Evolutionary conservation across 2,113 vertebrate species (phyloP), one percentile per base, ranked within the genome.

Genomic region (Falcunculus frontatus): DNA sequence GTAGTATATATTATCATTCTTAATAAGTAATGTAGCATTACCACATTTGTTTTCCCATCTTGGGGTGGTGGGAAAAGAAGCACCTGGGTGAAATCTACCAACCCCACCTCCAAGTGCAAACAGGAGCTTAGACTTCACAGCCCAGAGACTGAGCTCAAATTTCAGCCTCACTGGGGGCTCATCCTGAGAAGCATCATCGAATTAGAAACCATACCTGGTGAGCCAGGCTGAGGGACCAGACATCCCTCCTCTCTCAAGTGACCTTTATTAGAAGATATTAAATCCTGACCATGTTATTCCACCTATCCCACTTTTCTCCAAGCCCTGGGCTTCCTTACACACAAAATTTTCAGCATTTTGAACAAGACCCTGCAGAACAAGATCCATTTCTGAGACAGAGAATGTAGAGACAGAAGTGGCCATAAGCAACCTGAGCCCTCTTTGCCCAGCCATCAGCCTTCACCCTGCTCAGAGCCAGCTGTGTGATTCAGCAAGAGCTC

Each of bases 61-160:
- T 56, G 32, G 6, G 7, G 2, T 21, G 6, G 11, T 53, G n/a
- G 17, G 7, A 85, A 27, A 76, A 77, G 27, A 4, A 65, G 3
- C 3, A 55, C 4, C 22, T 39, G 26, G 4, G 7, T 49, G 8
- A 86, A 77, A 73, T 32, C 35, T 7, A 55, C 9, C 21, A 59
- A 19, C 1, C 3, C 3, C 11, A 33, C 0, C 19, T 10, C 7
- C 7, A 13, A 20, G 1, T 7, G 26, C 74, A 85, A 89, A 53
- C 3, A 67, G 41, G 46, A 62, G 7, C 7, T 77, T 47, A 19
- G 6, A 62, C 13, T 67, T 46, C 11, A 74, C 17, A 78, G 29
- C 49, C 52, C 27, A 81, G 37, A 55, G 13, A 62, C 17, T 2
- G 19, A 90, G 20, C 13, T 35, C 29, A 75, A 22, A 75, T 16